phyloP scores from a whole-genome alignment of 1,140 invertebrate species.

The Cyclina sinensis region DNA sequence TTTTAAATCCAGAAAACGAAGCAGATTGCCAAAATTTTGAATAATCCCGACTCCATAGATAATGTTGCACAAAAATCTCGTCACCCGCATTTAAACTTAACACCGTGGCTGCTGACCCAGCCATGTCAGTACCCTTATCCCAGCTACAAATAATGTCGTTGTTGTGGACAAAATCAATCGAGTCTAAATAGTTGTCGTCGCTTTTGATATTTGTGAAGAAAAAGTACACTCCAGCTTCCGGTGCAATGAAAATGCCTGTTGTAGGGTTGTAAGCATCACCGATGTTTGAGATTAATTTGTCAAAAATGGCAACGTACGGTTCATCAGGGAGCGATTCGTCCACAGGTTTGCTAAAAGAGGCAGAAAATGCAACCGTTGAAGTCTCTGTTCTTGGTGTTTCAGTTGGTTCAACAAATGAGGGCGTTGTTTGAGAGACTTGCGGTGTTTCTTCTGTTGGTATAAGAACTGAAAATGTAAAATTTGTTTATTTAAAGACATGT shows the following conservation, averaged over 20 bases:
- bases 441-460: neutral
- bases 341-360: neutral
- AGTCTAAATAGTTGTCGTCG: neutral
- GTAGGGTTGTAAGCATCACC: neutral
- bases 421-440: neutral
- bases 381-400: neutral
- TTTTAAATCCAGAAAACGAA: neutral
- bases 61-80: neutral
- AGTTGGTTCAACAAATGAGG: neutral
- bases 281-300: neutral
- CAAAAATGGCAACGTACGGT: neutral
- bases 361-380: neutral
- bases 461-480: constrained; percentile 4
- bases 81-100: neutral
- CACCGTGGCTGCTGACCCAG: neutral
- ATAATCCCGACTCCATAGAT: neutral
- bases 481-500: no score
- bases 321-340: neutral
- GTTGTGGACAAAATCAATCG: neutral
- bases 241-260: neutral
- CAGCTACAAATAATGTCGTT: neutral
- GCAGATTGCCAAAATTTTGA: neutral
- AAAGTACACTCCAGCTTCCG: neutral
- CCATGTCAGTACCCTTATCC: neutral
- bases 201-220: neutral